Base-by-base conservation (phyloP, 37 sponge, comb jelly and placozoan genomes). In the Hexactinellida sp. region DNA sequence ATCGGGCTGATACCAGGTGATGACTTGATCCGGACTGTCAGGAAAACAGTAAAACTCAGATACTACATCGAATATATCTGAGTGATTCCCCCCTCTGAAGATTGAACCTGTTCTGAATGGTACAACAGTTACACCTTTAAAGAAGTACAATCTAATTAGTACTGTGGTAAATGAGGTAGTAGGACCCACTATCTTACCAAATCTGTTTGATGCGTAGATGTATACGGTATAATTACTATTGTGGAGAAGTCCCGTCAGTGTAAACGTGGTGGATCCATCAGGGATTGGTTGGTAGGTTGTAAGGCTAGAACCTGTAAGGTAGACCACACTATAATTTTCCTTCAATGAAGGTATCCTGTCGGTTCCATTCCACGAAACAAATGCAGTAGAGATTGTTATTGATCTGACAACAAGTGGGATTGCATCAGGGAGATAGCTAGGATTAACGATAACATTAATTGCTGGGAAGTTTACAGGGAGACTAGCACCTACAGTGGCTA, bases 1-100 rank as follows among this genome's bases (percentile, higher is more conserved):
- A 63, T 63, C 13, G 3, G 76, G 76, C 30, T 10, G 28, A 63
- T 63, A 63, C 76, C 76, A 63, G 34, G 76, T 63, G 3, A 63
- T 63, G 21, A 63, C 76, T 63, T 63, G 76, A 32, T 63, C 76
- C 3, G 76, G 76, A 63, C 76, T 63, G 76, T 63, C 76, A 7
- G 76, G 76, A 25, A 63, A 10, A 63, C 76, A 63, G 34, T 63
- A 28, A n/a, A 32, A 63, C 76, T 63, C 76, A 28, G 5, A 32
- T n/a, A 63, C 76, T 32, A 3, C 25, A 7, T n/a, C 76, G 13
- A 63, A 25, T 25, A 63, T 63, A 25, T 7, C 5, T 7, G 28
- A 25, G 5, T 28, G 32, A 28, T 3, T 63, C 13, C 76, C 76
- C 3, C 76, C 76, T 63, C 76, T 63, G 76, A 63, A 63, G 34